Base-by-base conservation (phyloP, 2,888 invertebrate species). In the Julus scandinavius region DNA sequence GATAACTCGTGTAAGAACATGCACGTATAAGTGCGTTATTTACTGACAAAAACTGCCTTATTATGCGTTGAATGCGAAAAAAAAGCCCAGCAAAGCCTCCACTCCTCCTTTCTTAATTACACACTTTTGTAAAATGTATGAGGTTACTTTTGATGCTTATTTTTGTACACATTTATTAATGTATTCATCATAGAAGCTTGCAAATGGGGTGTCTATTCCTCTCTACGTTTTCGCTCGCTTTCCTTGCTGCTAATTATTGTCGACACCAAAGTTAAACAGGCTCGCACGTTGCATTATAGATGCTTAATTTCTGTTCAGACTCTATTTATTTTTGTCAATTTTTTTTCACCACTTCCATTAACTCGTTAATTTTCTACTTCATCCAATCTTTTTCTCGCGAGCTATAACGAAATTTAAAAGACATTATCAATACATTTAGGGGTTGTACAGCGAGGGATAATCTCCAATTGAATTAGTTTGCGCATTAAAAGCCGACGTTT, bases 61-160 rank as follows among this genome's bases (percentile, higher is more conserved):
- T 58, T 58, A 58, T 58, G 17, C 58, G 17, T 58, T 17, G 58
- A 17, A 58, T 58, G 17, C 17, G 58, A 58, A 58, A 58, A 58
- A 58, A 58, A 50, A 50, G 2, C 58, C 15, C 17, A 17, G 58
- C 15, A 58, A 49, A 49, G 49, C 49, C 49, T 49, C 6, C 49
- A 49, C 49, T 49, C 49, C 49, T 58, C 58, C 58, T 58, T 58
- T 17, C 58, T 58, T 58, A 58, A 58, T 58, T 58, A 58, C 58
- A 58, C 17, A 58, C 58, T 58, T 58, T 58, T 58, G 58, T 17
- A 58, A 58, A 58, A 58, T 58, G 58, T 13, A 58, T 58, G 58
- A 58, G 58, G 58, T 58, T 58, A 58, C 58, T 58, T 58, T 58
- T 58, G 58, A 58, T 58, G 58, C 58, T 58, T 58, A 58, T 58